Percentiles rank a stretch among this genome's conserved stretches.
These are phyloP conservation scores for Penelope pileata DNA, from an alignment of 2,113 vertebrate genomes.

Conservation along the genomic window DNA sequence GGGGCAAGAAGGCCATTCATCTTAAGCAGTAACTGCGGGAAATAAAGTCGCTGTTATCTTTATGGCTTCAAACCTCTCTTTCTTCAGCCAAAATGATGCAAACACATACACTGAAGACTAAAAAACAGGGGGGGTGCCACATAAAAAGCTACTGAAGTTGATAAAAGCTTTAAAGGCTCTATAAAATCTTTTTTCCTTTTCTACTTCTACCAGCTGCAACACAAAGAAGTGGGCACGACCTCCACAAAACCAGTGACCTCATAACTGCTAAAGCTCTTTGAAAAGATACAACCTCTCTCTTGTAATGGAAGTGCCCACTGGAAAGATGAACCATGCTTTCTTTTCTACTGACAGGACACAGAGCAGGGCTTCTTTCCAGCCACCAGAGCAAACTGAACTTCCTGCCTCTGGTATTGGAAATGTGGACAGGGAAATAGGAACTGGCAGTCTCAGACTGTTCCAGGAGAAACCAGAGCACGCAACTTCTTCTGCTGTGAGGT, in stretches of 20 bases:
- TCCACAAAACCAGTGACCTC: not conserved
- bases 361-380: not conserved
- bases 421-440: not conserved
- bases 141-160: not conserved
- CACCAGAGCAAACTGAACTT: constrained; percentile 8
- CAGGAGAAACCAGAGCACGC: not conserved
- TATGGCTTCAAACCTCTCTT: not conserved
- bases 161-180: not conserved
- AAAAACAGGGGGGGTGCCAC: not conserved
- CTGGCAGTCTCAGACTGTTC: not conserved
- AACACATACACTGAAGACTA: not conserved
- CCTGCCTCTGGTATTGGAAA: not conserved
- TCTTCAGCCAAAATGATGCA: not conserved
- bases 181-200: not conserved
- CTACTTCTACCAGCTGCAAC: not conserved
- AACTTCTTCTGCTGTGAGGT: not conserved
- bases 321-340: not conserved
- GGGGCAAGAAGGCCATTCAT: not conserved
- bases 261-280: not conserved
- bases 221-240: not conserved
- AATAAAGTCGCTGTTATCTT: not conserved
- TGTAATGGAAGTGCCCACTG: not conserved
- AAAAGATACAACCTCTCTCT: not conserved
- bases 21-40: not conserved
- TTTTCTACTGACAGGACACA: not conserved